phyloP scores from a whole-genome alignment of 2,113 vertebrate species.

The Macrotus californicus region DNA sequence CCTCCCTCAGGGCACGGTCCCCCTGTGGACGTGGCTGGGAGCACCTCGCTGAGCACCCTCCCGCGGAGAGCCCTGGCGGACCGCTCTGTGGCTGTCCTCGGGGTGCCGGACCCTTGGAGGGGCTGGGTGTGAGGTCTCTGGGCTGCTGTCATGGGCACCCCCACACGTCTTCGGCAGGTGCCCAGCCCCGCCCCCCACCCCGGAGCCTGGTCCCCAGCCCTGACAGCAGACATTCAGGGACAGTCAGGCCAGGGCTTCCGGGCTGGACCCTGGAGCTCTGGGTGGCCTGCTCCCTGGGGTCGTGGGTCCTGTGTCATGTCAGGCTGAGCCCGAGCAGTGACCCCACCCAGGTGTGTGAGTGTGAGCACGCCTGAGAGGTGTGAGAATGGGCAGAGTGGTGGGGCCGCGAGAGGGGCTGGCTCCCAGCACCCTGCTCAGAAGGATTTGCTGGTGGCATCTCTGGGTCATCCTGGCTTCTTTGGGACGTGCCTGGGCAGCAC shows the following conservation, averaged over 20 bases:
- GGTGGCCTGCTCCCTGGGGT: neutral
- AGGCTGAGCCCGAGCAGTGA: neutral
- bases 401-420: neutral
- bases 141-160: neutral
- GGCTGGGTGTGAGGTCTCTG: neutral
- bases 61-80: too few relatives aligned
- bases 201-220: neutral
- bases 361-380: neutral
- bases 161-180: too few relatives aligned
- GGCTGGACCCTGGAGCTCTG: neutral
- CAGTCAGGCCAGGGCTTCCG: neutral
- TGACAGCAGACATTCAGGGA: accelerated
- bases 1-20: too few relatives aligned
- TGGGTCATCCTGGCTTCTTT: neutral
- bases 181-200: neutral
- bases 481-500: neutral
- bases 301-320: neutral
- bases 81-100: neutral
- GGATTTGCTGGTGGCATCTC: neutral
- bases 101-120: neutral
- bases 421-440: neutral
- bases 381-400: neutral
- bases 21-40: neutral
- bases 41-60: neutral
- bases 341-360: neutral